Conservation (phyloP, 2,888 invertebrate genomes). For the Anoplius nigerrimus region DNA sequence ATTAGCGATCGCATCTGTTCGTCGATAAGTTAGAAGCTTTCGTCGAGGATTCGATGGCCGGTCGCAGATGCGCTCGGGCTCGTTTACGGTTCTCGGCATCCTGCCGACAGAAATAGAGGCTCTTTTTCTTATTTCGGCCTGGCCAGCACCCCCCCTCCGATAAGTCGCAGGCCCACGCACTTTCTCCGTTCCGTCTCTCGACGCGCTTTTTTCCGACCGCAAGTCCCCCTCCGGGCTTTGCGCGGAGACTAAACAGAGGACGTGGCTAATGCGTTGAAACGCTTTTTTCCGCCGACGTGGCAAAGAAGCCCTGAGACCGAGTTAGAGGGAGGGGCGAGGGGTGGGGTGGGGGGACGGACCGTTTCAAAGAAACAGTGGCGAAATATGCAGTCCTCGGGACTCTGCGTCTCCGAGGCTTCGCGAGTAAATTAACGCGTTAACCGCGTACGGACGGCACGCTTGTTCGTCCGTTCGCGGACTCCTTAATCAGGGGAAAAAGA, state of each 20-base stretch:
- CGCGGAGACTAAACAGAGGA: conserved; percentile 38
- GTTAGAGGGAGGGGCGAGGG: not conserved
- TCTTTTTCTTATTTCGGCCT: conserved; percentile 27
- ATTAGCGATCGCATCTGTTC: not conserved
- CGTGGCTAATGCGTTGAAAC: conserved; percentile 37
- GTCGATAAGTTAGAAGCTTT: conserved; percentile 31
- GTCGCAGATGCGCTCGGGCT: conserved; percentile 37
- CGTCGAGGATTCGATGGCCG: conserved; percentile 6
- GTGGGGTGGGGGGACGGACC: not conserved
- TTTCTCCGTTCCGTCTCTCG: conserved; percentile 4
- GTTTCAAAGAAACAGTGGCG: too few relatives aligned
- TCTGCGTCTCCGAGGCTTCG: too few relatives aligned
- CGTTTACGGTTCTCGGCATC: conserved; percentile 51
- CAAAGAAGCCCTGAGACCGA: not conserved
- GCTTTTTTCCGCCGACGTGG: conserved; percentile 13
- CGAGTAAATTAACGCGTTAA: too few relatives aligned
- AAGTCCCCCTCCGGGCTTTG: conserved; percentile 6
- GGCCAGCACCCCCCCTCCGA: conserved; percentile 3
- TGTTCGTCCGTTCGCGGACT: too few relatives aligned
- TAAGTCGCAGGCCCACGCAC: conserved; percentile 8
- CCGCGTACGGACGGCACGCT: too few relatives aligned
- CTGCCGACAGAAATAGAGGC: conserved; percentile 49
- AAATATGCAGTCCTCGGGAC: too few relatives aligned
- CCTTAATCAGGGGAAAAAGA: too few relatives aligned
- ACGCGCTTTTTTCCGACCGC: not conserved